Percentiles rank a stretch among this genome's conserved stretches.
phyloP scores from a whole-genome alignment of 2,113 vertebrate genomes.

The Corythornis cristatus region DNA sequence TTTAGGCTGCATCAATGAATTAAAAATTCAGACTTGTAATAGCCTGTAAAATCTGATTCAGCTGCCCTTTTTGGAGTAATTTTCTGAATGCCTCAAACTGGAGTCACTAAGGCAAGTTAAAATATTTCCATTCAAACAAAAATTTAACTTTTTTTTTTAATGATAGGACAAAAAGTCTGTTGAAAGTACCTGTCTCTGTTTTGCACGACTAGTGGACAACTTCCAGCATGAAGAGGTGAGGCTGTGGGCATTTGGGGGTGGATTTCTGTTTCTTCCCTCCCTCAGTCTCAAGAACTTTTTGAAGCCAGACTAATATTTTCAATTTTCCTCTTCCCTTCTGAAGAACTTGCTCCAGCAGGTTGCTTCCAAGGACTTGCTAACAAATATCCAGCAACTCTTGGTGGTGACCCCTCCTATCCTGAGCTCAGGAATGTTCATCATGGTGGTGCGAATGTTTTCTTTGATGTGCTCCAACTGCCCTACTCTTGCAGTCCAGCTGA shows the following conservation, averaged over 20 bases:
- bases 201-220: conserved; percentile 97
- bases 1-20: background rate
- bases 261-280: background rate
- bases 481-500: conserved; percentile 95
- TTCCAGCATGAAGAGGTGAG: conserved; percentile 98
- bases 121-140: background rate
- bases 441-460: conserved; percentile 99
- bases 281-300: background rate
- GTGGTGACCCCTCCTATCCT: conserved; percentile 96
- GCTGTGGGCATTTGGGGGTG: fast-evolving
- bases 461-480: conserved; percentile 99
- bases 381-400: conserved; percentile 97
- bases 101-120: background rate
- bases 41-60: background rate
- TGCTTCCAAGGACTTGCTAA: conserved; percentile 94
- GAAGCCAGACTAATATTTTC: background rate
- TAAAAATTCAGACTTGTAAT: background rate
- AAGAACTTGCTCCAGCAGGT: conserved; percentile 98
- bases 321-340: background rate
- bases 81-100: background rate
- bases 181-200: conserved; percentile 99
- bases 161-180: conserved; percentile 97
- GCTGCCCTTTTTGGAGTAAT: background rate
- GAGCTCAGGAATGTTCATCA: conserved; percentile 99
- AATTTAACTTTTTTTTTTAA: background rate